These are phyloP conservation scores for Ceraclea dissimilis DNA, from an alignment of 2,888 invertebrate species.

Conservation along the genomic window DNA sequence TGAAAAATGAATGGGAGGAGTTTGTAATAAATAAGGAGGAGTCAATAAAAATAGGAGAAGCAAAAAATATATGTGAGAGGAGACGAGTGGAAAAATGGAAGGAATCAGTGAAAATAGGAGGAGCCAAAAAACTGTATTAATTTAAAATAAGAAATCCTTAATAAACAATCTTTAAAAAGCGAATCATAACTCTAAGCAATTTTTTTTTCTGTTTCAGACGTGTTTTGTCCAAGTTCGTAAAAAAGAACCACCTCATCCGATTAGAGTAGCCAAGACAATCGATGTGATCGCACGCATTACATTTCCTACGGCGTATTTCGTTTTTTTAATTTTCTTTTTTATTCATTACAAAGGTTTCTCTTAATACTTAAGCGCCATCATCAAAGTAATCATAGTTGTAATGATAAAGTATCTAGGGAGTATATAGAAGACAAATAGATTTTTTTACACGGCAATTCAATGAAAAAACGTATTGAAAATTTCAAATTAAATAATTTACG, in stretches of 20 bases:
- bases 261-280: slow-evolving; percentile 88
- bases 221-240: slow-evolving; percentile 82
- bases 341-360: slow-evolving; percentile 86
- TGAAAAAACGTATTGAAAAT: neutral
- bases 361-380: slow-evolving; percentile 38
- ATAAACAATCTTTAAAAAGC: too few species aligned
- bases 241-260: slow-evolving; percentile 88
- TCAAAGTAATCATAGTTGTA: neutral
- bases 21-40: too few species aligned
- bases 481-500: too few species aligned
- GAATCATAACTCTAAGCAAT: too few species aligned
- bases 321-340: slow-evolving; percentile 93
- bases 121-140: too few species aligned
- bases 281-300: slow-evolving; percentile 91
- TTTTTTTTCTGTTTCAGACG: slow-evolving; percentile 49
- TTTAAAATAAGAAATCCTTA: too few species aligned
- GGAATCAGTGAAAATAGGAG: too few species aligned
- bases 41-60: too few species aligned
- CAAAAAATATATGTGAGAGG: too few species aligned
- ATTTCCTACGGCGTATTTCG: slow-evolving; percentile 87
- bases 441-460: slow-evolving; percentile 9
- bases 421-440: slow-evolving; percentile 4
- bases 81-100: too few species aligned
- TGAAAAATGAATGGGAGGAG: too few species aligned
- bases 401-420: neutral